Conservation (phyloP, 2,113 vertebrate genomes). For the Planiliza haematocheilus region DNA sequence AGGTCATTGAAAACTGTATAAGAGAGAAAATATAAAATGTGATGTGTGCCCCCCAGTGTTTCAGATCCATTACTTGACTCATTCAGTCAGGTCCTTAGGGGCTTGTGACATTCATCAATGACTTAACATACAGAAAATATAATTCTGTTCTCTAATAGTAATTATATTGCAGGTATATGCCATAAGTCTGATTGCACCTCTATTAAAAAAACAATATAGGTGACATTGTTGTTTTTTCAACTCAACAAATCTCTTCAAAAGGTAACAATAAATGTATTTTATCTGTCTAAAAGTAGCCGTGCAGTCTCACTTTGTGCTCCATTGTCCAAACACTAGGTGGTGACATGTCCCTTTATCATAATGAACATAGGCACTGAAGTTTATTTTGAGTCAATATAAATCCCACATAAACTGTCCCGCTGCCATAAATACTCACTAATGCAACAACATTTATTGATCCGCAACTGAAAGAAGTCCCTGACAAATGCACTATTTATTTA, state of each 20-base stretch:
- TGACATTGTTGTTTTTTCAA: too few relatives aligned
- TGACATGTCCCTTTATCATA: too few relatives aligned
- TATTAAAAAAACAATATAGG: too few relatives aligned
- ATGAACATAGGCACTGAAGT: too few relatives aligned
- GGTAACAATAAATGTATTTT: background rate
- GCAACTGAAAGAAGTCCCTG: background rate
- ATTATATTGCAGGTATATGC: background rate
- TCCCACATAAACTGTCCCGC: too few relatives aligned
- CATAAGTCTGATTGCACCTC: background rate
- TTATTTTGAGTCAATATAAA: too few relatives aligned
- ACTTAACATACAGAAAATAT: too few relatives aligned
- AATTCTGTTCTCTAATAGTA: background rate
- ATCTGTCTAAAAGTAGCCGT: too few relatives aligned
- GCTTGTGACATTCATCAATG: background rate
- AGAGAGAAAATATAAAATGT: constrained; percentile 28
- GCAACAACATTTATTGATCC: background rate
- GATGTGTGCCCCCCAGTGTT: constrained; percentile 20
- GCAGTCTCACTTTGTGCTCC: too few relatives aligned
- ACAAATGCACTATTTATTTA: background rate
- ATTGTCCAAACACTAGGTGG: too few relatives aligned
- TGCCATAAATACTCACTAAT: too few relatives aligned
- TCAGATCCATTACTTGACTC: constrained; percentile 52
- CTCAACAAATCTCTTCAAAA: too few relatives aligned
- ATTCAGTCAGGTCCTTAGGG: constrained; percentile 20
- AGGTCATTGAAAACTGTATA: constrained; percentile 46